Percentiles rank a stretch among this genome's conserved stretches.
Evolutionary conservation across 2,797 vertebrate species (phyloP).

Genomic region (Simalia tracyae): DNA sequence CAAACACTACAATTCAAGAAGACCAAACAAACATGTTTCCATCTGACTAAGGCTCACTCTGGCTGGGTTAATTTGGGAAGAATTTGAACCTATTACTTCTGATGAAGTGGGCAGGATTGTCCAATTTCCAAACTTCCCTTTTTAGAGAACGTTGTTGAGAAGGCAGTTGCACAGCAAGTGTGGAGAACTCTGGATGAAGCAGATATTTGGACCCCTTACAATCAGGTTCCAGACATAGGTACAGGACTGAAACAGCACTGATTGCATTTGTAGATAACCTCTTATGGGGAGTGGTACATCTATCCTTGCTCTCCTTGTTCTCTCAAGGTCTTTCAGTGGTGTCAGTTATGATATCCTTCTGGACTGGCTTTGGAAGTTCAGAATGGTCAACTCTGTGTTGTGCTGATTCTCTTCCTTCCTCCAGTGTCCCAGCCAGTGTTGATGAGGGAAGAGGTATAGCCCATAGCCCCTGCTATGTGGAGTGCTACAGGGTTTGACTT

Average conservation of each 20-base stretch:
- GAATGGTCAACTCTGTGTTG: background rate
- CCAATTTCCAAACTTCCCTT: background rate
- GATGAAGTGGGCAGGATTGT: background rate
- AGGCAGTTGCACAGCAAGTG: background rate
- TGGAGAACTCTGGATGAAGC: background rate
- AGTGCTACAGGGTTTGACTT: background rate
- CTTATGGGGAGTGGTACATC: background rate
- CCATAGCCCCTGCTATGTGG: background rate
- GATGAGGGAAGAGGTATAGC: background rate
- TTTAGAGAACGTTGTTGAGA: background rate
- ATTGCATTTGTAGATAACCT: background rate
- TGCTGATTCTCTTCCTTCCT: background rate
- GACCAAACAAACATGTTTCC: background rate
- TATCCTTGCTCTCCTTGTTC: background rate
- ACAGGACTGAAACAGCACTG: background rate
- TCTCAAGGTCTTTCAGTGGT: background rate
- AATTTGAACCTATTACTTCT: background rate
- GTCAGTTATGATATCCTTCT: background rate
- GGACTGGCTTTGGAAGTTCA: background rate
- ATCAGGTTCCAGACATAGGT: background rate
- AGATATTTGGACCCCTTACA: background rate
- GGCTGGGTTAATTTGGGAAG: background rate
- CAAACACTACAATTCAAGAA: background rate
- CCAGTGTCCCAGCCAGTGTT: background rate
- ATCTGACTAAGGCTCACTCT: background rate